phyloP scores from a whole-genome alignment of 1,140 invertebrate genomes.

The Aethina tumida region DNA sequence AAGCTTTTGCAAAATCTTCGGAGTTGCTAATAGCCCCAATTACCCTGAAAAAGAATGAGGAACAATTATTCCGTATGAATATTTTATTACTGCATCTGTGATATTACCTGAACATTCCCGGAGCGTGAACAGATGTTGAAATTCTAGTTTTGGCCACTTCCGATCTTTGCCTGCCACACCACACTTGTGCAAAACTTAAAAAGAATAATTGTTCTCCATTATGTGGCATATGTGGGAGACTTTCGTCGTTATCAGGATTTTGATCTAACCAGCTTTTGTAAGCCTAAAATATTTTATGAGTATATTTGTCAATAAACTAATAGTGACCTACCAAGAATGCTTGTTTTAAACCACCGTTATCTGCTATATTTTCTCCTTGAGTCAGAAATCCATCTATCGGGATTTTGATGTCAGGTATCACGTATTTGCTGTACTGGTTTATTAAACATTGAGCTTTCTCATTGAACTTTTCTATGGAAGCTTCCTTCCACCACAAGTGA shows the following conservation, averaged over 20 bases:
- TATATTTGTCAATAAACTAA: not conserved
- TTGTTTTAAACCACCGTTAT: constrained; percentile 81
- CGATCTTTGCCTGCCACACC: constrained; percentile 64
- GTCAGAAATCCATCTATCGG: constrained; percentile 51
- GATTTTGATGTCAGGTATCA: constrained; percentile 45
- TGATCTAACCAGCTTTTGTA: constrained; percentile 49
- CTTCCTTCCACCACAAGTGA: constrained; percentile 67
- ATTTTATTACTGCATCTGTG: constrained; percentile 2
- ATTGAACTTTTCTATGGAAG: constrained; percentile 50
- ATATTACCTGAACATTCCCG: constrained; percentile 56
- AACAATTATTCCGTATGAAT: not conserved
- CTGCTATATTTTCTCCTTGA: constrained; percentile 80
- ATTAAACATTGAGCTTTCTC: constrained; percentile 70
- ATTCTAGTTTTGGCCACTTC: constrained; percentile 69
- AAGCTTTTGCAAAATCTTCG: constrained; percentile 62
- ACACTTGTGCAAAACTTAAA: constrained; percentile 65
- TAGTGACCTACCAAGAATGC: constrained; percentile 53
- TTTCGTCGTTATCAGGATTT: constrained; percentile 45
- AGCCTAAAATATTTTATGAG: constrained; percentile 37
- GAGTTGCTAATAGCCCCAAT: constrained; percentile 76
- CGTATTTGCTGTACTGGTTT: constrained; percentile 64
- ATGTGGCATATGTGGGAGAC: constrained; percentile 59
- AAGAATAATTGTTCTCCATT: constrained; percentile 71
- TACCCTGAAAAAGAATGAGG: constrained; percentile 38
- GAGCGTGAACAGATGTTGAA: constrained; percentile 72